Percentiles rank a stretch among this genome's conserved stretches.
Evolutionary conservation across 2,888 invertebrate species (phyloP).

Genomic region (Eumacrocentrus americanus): DNA sequence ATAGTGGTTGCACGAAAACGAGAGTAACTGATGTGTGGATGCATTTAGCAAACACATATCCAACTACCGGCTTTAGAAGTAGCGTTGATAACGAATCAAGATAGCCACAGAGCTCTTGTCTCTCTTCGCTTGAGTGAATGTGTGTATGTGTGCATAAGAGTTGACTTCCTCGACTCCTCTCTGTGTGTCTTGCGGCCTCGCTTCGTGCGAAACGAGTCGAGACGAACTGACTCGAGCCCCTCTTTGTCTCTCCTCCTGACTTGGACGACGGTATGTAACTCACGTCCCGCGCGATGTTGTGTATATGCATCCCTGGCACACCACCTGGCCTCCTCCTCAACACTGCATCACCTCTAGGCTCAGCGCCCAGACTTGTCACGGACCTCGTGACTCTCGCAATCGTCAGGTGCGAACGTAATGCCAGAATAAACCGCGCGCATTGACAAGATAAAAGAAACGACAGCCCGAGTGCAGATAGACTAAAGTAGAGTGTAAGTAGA

Average conservation of each 20-base stretch:
- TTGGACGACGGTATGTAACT: conserved; percentile 16
- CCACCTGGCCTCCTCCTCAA: conserved; percentile 25
- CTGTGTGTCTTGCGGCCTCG: conserved; percentile 18
- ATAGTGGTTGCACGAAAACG: not conserved
- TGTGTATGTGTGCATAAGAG: conserved; percentile 3
- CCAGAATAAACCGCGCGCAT: conserved; percentile 20
- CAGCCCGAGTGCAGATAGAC: not conserved
- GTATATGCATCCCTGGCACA: conserved; percentile 19
- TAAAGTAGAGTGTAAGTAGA: not conserved
- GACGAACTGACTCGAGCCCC: conserved; percentile 17
- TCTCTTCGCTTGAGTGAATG: conserved; percentile 1
- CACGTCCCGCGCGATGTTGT: conserved; percentile 2
- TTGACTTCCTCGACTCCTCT: conserved; percentile 16
- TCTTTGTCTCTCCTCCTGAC: conserved; percentile 1
- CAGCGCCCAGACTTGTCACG: not conserved
- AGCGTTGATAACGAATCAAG: conserved; percentile 21
- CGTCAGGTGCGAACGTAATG: conserved; percentile 25
- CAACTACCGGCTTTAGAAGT: conserved; percentile 15
- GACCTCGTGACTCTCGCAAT: conserved; percentile 15
- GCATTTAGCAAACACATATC: conserved; percentile 13
- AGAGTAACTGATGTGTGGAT: not conserved
- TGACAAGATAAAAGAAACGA: conserved; percentile 6
- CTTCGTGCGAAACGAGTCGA: conserved; percentile 31
- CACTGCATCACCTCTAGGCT: conserved; percentile 2
- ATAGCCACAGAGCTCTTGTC: conserved; percentile 22